A percentile compares a stretch with the other conserved stretches of the same genome.
Conservation (phyloP, 2,888 invertebrate species). For the Eilema caniola region DNA sequence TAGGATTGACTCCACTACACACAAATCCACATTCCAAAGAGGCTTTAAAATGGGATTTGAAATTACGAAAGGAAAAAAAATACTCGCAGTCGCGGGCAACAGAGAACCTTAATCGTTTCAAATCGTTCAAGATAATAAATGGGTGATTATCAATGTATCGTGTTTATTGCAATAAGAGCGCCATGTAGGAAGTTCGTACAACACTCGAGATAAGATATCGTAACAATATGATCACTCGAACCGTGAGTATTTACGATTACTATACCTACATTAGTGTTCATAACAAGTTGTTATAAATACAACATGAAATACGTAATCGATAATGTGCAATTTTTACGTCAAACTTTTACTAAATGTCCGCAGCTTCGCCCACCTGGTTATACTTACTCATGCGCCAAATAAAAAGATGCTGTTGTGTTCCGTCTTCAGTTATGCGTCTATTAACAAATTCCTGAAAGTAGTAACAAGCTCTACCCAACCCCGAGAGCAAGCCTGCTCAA, state of each 20-base stretch:
- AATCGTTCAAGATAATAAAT: neutral
- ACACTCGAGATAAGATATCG: constrained; percentile 42
- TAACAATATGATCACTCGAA: constrained; percentile 42
- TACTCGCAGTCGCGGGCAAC: neutral
- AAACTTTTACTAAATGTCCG: neutral
- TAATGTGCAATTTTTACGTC: constrained; percentile 11
- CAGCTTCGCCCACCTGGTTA: neutral
- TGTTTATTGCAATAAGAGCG: constrained; percentile 33
- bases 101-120: neutral
- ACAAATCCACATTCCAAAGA: too few species aligned
- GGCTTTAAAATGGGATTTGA: too few species aligned
- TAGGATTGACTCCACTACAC: too few species aligned
- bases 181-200: constrained; percentile 33
- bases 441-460: neutral
- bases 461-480: neutral
- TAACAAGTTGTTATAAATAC: constrained; percentile 26
- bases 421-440: neutral
- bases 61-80: neutral
- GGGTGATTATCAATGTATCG: constrained; percentile 35
- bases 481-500: neutral
- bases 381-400: neutral
- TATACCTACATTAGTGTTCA: constrained; percentile 8
- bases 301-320: constrained; percentile 12
- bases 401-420: neutral
- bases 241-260: constrained; percentile 33